phyloP scores from a whole-genome alignment of 2,113 vertebrate species.

The Podarcis cretensis region DNA sequence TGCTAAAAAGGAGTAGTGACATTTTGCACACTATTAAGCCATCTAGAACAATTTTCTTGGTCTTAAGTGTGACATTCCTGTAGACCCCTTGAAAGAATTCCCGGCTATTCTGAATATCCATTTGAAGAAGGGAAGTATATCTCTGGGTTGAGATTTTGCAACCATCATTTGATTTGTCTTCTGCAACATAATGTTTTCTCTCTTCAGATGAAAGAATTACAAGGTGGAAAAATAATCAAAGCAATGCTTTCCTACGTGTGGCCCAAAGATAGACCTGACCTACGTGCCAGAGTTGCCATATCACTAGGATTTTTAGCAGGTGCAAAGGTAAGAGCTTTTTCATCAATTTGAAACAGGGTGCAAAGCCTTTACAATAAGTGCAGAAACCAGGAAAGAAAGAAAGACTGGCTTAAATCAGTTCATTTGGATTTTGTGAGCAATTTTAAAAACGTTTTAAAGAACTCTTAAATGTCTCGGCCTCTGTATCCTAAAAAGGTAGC shows the following conservation, averaged over 20 bases:
- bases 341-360: neutral
- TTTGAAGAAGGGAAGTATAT: constrained; percentile 18
- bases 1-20: constrained; percentile 60
- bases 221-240: constrained; percentile 86
- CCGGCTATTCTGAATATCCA: constrained; percentile 31
- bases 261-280: constrained; percentile 94
- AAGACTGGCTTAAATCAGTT: neutral
- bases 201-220: constrained; percentile 89
- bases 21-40: constrained; percentile 60
- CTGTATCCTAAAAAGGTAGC: neutral
- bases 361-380: neutral
- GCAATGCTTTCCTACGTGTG: constrained; percentile 96
- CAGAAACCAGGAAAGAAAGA: neutral
- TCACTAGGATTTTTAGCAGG: constrained; percentile 89
- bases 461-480: neutral
- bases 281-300: constrained; percentile 89
- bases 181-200: constrained; percentile 29
- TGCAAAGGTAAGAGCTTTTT: constrained; percentile 86
- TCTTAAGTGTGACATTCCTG: constrained; percentile 39
- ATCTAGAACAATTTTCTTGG: constrained; percentile 59
- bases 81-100: constrained; percentile 37
- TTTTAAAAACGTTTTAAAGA: neutral
- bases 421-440: neutral
- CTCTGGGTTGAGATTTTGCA: neutral
- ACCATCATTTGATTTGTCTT: neutral